Evolutionary conservation across 2,888 invertebrate species (phyloP), one percentile per base, ranked within the genome.

Genomic region (Isoperla grammatica): DNA sequence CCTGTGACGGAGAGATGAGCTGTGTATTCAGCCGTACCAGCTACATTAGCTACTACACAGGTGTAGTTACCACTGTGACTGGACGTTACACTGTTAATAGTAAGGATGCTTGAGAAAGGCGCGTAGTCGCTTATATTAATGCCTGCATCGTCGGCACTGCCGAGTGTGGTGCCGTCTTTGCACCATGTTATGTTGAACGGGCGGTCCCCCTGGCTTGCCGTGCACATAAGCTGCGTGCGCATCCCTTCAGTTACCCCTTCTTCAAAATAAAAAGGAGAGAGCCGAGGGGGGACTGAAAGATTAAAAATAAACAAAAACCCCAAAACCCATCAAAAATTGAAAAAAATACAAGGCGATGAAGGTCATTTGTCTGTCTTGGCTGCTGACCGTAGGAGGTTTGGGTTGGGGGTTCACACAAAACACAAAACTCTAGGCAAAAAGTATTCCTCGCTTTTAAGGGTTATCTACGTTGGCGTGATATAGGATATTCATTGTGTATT

Each of bases 1-100:
- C 80, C 80, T 70, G 78, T 76, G 68, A 80, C 80, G 67, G 78
- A 79, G 68, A 80, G 76, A 62, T 75, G 71, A 59, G 79, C 78
- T 59, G 78, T 78, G 68, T 77, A 78, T 65, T 79, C 77, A 68
- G 78, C 79, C 64, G 59, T 61, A 37, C 65, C 68, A 13, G 66
- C 69, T n/a, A 59, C 57, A 62, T 69, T 68, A 37, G 61, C 60
- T 39, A 66, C 67, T 59, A 65, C 62, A 60, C 69, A 68, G 73
- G 74, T 75, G 67, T 77, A 78, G 67, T 76, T 76, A 62, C 76
- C 76, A 65, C 75, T 76, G 65, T 76, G 75, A 49, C 70, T 69
- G 17, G 76, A 74, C 43, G 74, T 75, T 46, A 76, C 74, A 67
- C 76, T 76, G 60, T 74, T 72, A 66, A 76, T 75, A 12, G 76